Conservation (phyloP, 2,888 invertebrate species). For the Microplitis deprimator region DNA sequence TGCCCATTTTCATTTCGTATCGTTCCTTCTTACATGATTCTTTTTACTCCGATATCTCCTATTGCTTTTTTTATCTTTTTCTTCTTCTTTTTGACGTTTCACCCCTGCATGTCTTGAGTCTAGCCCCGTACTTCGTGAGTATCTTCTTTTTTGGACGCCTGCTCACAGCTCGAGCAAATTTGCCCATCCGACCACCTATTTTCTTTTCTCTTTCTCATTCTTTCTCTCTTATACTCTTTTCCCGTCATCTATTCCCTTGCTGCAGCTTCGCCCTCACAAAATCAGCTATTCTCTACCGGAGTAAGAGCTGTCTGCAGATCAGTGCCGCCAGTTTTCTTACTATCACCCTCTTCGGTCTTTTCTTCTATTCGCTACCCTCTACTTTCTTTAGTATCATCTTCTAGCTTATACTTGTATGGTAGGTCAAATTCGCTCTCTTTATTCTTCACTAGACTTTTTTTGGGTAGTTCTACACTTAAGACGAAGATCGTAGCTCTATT, state of each 20-base stretch:
- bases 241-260: slow-evolving; percentile 44
- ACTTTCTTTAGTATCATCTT: slow-evolving; percentile 44
- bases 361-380: slow-evolving; percentile 42
- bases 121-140: slow-evolving; percentile 41
- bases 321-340: slow-evolving; percentile 57
- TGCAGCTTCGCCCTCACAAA: slow-evolving; percentile 53
- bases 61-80: slow-evolving; percentile 41
- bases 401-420: slow-evolving; percentile 32
- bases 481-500: neutral
- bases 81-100: slow-evolving; percentile 44
- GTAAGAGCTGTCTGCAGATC: slow-evolving; percentile 60
- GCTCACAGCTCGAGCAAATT: slow-evolving; percentile 43
- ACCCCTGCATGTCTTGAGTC: slow-evolving; percentile 45
- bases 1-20: slow-evolving; percentile 43
- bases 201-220: slow-evolving; percentile 41
- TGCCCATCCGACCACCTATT: slow-evolving; percentile 34
- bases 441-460: slow-evolving; percentile 9
- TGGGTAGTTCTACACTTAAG: neutral
- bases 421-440: slow-evolving; percentile 24
- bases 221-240: slow-evolving; percentile 45
- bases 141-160: slow-evolving; percentile 42
- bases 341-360: slow-evolving; percentile 43
- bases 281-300: slow-evolving; percentile 63
- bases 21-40: slow-evolving; percentile 46
- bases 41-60: slow-evolving; percentile 22